Base-by-base conservation (phyloP, 2,888 invertebrate genomes). In the Boloria selene region DNA sequence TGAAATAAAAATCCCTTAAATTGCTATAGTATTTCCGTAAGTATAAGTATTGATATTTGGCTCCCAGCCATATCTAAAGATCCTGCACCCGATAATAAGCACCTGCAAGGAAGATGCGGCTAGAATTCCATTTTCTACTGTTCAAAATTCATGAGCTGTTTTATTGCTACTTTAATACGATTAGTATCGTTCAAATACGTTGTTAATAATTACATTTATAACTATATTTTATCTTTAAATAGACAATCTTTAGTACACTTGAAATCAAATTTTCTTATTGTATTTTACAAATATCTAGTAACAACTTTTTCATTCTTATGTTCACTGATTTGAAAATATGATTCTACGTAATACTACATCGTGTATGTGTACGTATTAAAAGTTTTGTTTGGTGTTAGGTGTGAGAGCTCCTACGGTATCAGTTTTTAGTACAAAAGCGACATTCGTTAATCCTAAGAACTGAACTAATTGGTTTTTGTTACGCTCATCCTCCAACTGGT, bases 391-490 rank as follows among this genome's bases (percentile, higher is more conserved):
- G 69, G 71, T 72, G 77, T 72, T 73, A 60, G 54, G 51, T 63
- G 62, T 56, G 60, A 72, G 72, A 75, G 69, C 60, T 67, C 56
- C 45, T 45, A 45, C 56, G 74, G 74, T 75, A 78, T 77, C 75
- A 75, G 78, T 82, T 83, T 84, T 82, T 81, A 81, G 77, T 77
- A 72, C 76, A 74, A 76, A 76, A 76, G 76, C 75, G 74, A 70
- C 68, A 68, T 69, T 72, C 71, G 71, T 74, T 73, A 71, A 71
- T 74, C 76, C 70, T 69, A 71, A 56, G 67, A 77, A 77, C 74
- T 71, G 64, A 56, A 56, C 70, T 71, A 71, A 74, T 72, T 73
- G 74, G 69, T 71, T 72, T 73, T 72, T 71, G 64, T 54, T 63
- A 63, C 60, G 55, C 60, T 65, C 49, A 63, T 67, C 65, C 63